Evolutionary conservation across 2,888 invertebrate genomes (phyloP), one percentile per base, ranked within the genome.

Genomic region (Caenorhabditis macrosperma): DNA sequence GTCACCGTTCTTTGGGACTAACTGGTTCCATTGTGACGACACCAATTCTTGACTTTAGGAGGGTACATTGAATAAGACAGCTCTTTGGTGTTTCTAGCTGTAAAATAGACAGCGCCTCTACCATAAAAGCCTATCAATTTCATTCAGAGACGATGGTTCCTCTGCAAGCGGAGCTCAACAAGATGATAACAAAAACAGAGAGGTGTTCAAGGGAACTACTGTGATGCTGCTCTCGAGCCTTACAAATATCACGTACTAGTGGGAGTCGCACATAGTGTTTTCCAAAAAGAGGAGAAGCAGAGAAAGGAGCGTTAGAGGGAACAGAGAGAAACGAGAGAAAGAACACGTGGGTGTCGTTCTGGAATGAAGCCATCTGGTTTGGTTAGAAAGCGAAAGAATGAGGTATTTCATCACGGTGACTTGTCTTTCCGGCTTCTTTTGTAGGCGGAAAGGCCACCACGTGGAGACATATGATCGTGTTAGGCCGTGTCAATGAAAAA

Each of bases 1-100:
- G 74, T 74, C 74, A 74, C 74, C 74, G 64, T 64, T 74, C 74
- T 74, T 41, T 59, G 74, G 74, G 74, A 64, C 74, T 74, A 74
- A 64, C 64, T 64, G 64, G 64, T 74, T 64, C 64, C 74, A 48
- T 60, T 61, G 55, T 68, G 68, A 77, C 68, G 76, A 68, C 76
- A 77, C 61, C 59, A 77, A 69, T 69, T 77, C 63, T 77, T 69
- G 76, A 61, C 66, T 68, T 76, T 48, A 57, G 57, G 24, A 57
- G 57, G 38, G 50, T 50, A 50, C 52, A 50, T 12, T 30, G 17
- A 46, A 28, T n/a, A n/a, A n/a, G n/a, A 22, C 20, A 9, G 54
- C 54, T 54, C 54, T 17, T 15, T 54, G 30, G 20, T 24, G 26
- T 55, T n/a, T 55, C 30, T 55, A 33, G 54, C 9, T 10, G 28